Percentiles rank a stretch among this genome's conserved stretches.
Evolutionary conservation across 2,888 invertebrate genomes (phyloP).

Genomic region (Xiphydria camelus): DNA sequence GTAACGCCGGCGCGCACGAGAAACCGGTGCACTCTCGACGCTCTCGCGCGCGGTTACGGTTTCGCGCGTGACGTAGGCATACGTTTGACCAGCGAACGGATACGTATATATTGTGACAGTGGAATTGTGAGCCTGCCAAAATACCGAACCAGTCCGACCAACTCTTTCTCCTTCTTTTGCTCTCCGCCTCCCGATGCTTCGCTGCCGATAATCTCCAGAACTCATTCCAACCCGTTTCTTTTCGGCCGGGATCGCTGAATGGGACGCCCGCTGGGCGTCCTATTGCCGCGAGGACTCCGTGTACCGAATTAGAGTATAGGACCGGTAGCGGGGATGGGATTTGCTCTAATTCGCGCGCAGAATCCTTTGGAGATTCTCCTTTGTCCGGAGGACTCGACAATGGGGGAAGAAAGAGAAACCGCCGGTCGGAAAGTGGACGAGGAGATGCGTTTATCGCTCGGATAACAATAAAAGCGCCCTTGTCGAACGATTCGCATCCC

Average conservation of each 20-base stretch:
- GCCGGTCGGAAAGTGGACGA: background rate
- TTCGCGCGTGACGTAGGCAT: no score
- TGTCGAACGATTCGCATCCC: no score
- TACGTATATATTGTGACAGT: conserved; percentile 42
- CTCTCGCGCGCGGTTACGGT: no score
- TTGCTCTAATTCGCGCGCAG: conserved; percentile 48
- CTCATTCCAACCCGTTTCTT: conserved; percentile 53
- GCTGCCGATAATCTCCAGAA: conserved; percentile 45
- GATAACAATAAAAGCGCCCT: no score
- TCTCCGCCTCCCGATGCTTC: no score
- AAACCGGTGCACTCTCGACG: no score
- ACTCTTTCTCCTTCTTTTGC: no score
- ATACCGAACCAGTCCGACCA: conserved; percentile 30
- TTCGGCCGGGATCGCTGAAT: conserved; percentile 43
- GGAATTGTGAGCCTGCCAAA: conserved; percentile 40
- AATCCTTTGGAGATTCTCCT: conserved; percentile 36
- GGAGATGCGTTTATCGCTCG: no score
- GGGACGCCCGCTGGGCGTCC: conserved; percentile 41
- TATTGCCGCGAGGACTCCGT: conserved; percentile 30
- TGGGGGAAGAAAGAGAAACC: background rate
- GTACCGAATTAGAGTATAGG: conserved; percentile 39
- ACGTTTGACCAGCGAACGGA: conserved; percentile 48
- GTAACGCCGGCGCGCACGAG: no score
- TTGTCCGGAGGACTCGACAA: conserved; percentile 30
- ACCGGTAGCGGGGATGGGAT: conserved; percentile 48